A percentile compares a stretch with the other conserved stretches of the same genome.
Conservation (phyloP, 2,797 vertebrate genomes). For the Pangasius mekongensis region DNA sequence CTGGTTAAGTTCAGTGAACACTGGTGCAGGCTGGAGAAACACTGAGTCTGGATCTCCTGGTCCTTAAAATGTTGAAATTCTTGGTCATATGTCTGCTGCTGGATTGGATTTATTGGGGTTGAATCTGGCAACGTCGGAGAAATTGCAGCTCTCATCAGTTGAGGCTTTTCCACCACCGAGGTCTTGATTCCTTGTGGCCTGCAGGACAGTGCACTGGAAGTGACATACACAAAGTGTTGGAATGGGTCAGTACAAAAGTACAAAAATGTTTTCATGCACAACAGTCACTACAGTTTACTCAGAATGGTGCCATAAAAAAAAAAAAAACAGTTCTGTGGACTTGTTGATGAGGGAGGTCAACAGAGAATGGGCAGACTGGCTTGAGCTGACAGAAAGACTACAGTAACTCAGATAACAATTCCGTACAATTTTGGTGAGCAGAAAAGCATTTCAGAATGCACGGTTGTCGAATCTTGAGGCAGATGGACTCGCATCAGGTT, state of each 20-base stretch:
- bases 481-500: neutral
- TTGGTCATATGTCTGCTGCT: conserved; percentile 28
- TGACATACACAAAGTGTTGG: conserved; percentile 40
- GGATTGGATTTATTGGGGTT: conserved; percentile 19
- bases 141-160: conserved; percentile 55
- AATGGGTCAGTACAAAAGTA: conserved; percentile 23
- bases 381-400: neutral
- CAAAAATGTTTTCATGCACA: neutral
- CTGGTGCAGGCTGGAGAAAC: conserved; percentile 31
- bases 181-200: conserved; percentile 57
- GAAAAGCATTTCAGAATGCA: neutral
- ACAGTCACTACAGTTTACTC: neutral
- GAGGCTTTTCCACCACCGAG: conserved; percentile 52
- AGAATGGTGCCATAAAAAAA: neutral
- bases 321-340: neutral
- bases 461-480: neutral
- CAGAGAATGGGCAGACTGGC: neutral
- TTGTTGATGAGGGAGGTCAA: neutral
- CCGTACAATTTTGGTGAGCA: neutral
- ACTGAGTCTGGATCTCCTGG: conserved; percentile 1
- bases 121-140: conserved; percentile 35
- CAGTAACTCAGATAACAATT: neutral
- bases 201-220: conserved; percentile 47
- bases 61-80: conserved; percentile 22
- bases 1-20: conserved; percentile 19